Conservation (phyloP, 1,140 invertebrate genomes). For the Drosophila pseudoananassae region DNA sequence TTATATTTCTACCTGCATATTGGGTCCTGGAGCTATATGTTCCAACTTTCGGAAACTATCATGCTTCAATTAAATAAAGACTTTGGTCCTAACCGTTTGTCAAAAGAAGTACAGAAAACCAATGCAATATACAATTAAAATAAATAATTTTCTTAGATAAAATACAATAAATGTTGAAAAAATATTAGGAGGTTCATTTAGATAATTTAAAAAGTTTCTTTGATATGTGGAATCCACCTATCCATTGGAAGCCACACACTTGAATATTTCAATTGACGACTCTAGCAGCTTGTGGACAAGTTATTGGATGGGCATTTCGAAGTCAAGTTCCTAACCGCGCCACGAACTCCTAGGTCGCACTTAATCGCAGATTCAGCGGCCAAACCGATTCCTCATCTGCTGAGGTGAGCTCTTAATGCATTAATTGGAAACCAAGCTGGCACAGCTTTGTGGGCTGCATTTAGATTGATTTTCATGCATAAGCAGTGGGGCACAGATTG, state of each 20-base stretch:
- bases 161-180: too few species aligned
- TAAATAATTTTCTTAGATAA: too few species aligned
- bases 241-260: neutral
- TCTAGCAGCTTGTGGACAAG: neutral
- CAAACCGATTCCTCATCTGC: neutral
- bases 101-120: too few species aligned
- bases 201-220: too few species aligned
- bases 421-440: conserved; percentile 50
- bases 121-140: too few species aligned
- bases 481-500: conserved; percentile 19
- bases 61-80: neutral
- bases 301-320: neutral
- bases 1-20: conserved; percentile 58
- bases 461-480: conserved; percentile 60
- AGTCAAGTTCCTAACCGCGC: conserved; percentile 3
- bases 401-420: conserved; percentile 35
- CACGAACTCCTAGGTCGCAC: conserved; percentile 6
- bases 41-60: conserved; percentile 22
- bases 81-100: too few species aligned
- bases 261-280: neutral
- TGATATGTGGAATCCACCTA: too few species aligned
- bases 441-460: conserved; percentile 40
- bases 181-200: too few species aligned
- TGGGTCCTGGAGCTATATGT: conserved; percentile 35
- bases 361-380: conserved; percentile 8